Evolutionary conservation across 1,140 invertebrate genomes (phyloP).

Genomic region (Dendroctonus ponderosae): DNA sequence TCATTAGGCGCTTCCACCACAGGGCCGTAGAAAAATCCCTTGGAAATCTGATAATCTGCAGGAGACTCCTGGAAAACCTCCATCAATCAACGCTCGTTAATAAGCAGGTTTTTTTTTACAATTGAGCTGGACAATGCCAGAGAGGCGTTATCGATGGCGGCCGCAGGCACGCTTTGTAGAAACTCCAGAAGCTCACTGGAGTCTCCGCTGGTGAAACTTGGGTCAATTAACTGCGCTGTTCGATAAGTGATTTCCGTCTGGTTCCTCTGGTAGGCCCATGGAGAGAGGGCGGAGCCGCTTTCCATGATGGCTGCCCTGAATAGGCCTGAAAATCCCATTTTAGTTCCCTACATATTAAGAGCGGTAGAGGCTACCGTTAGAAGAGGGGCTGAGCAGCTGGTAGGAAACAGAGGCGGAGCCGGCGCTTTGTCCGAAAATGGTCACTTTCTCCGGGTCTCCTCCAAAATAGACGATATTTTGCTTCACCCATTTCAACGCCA

Average conservation of each 20-base stretch:
- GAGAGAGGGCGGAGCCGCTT: conserved; percentile 30
- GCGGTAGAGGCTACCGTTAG: not conserved
- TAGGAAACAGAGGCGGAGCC: conserved; percentile 20
- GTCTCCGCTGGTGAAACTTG: conserved; percentile 10
- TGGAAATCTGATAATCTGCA: conserved; percentile 24
- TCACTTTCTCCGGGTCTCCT: conserved; percentile 19
- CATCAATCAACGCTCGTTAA: not conserved
- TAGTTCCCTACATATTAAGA: too few relatives aligned
- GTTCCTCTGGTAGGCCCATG: conserved; percentile 28
- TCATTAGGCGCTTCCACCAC: conserved; percentile 23
- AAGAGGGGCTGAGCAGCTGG: conserved; percentile 11
- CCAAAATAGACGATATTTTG: conserved; percentile 22
- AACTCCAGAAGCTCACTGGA: conserved; percentile 18
- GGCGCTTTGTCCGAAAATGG: conserved; percentile 21
- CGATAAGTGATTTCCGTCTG: conserved; percentile 13
- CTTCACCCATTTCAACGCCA: conserved; percentile 26
- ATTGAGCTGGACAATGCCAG: not conserved
- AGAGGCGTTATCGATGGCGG: conserved; percentile 24
- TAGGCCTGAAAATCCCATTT: conserved; percentile 3
- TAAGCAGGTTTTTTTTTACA: conserved; percentile 4
- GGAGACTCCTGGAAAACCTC: conserved; percentile 17
- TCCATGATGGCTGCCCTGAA: conserved; percentile 25
- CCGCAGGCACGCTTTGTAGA: conserved; percentile 15
- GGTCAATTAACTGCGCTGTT: conserved; percentile 19
- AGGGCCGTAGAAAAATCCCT: conserved; percentile 31